Base-by-base conservation (phyloP, 1,140 invertebrate genomes). In the Bombus confusus region DNA sequence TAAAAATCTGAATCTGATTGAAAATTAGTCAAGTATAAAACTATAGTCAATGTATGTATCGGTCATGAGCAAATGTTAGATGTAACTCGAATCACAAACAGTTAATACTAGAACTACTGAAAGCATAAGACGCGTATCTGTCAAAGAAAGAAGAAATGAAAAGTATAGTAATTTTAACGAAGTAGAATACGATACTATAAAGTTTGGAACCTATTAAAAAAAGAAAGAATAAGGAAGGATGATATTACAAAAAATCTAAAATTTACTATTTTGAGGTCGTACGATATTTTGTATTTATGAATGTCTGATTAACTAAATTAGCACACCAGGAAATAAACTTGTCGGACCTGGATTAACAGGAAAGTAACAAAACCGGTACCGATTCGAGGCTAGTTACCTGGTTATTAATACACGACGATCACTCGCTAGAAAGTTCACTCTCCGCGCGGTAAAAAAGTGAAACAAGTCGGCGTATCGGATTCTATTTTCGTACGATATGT, bases 371-470 rank as follows among this genome's bases (percentile, higher is more conserved):
- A 39, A 41, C 39, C 10, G 59, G 39, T 59, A 41, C 57, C 57
- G 31, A 79, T 47, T 68, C 22, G 31, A 79, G n/a, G 41, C 22
- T 34, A 37, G 22, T 80, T 47, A 41, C 57, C 28, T 22, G 0
- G 41, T 80, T 80, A 80, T 80, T 80, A 80, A 80, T 80, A 80
- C 31, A 13, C 22, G 1, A 22, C 39, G 3, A 43, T 43, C n/a
- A 39, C 31, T 75, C 12, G 28, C 25, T 79, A 79, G 77, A 79
- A 79, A 79, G 77, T 69, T 66, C 39, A 15, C 39, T 66, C 12
- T 34, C n/a, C 13, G 22, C n/a, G 6, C 31, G 18, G 31, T 68
- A 79, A 68, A 68, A 68, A 68, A 37, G 31, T 22, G 64, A 80
- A 69, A 47, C 41, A 37, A 69, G 25, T 37, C 41, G 12, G 13